Percentiles rank a stretch among this genome's conserved stretches.
phyloP scores from a whole-genome alignment of 2,113 vertebrate genomes.

The Dipodomys ordii region DNA sequence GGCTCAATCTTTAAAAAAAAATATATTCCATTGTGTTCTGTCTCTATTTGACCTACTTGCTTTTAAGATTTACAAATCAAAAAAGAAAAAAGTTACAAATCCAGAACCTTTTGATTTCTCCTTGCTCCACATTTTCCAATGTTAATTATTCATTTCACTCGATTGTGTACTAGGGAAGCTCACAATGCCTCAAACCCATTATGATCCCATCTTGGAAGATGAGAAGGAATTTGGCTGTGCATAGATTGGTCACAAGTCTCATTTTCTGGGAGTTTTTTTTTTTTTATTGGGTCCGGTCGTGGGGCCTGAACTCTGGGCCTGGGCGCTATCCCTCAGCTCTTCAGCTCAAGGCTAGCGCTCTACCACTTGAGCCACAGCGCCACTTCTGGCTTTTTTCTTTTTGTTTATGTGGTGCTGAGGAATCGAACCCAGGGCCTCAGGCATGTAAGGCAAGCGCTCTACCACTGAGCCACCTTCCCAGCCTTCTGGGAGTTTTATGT shows the following conservation, averaged over 20 bases:
- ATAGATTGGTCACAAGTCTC: neutral
- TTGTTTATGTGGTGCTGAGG: too few relatives aligned
- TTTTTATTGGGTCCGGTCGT: too few relatives aligned
- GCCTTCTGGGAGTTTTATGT: too few relatives aligned
- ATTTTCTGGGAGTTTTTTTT: neutral
- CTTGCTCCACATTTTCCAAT: neutral
- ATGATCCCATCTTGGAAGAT: neutral
- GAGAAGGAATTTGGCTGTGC: neutral
- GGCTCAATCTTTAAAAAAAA: neutral
- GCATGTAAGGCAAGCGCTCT: too few relatives aligned
- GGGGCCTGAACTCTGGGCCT: neutral
- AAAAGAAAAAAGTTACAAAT: too few relatives aligned
- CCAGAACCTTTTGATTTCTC: neutral
- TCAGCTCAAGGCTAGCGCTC: too few relatives aligned
- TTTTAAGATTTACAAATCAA: neutral
- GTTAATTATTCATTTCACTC: conserved; percentile 10
- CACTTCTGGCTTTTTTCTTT: too few relatives aligned
- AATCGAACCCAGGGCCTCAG: too few relatives aligned
- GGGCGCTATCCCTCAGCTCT: too few relatives aligned
- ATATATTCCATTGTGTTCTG: neutral
- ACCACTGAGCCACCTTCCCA: too few relatives aligned
- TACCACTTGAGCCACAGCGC: too few relatives aligned
- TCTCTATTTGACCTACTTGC: conserved; percentile 9
- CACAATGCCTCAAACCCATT: neutral
- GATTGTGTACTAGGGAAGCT: neutral